Evolutionary conservation across 2,888 invertebrate species (phyloP).

Genomic region (Dryobota labecula): DNA sequence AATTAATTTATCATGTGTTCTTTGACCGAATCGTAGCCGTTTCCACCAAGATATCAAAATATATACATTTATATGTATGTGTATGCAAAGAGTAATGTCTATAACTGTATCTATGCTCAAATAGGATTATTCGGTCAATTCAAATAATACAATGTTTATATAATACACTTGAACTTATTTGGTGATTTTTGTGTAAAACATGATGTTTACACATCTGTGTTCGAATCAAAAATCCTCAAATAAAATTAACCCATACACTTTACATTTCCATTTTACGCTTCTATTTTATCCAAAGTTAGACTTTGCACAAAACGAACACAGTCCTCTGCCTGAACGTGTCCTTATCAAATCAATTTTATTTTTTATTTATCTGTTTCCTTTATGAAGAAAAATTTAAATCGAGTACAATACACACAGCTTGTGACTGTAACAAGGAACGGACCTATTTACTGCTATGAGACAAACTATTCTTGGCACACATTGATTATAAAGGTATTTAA

Average conservation of each 20-base stretch:
- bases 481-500: slow-evolving; percentile 20
- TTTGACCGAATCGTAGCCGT: slow-evolving; percentile 1
- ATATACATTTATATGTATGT: slow-evolving; percentile 2
- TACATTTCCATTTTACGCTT: not conserved
- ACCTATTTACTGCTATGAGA: slow-evolving; percentile 7
- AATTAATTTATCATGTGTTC: slow-evolving; percentile 25
- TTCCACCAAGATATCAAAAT: slow-evolving; percentile 3
- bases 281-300: slow-evolving; percentile 23
- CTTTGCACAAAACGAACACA: slow-evolving; percentile 55
- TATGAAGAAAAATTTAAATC: slow-evolving; percentile 52
- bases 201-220: not conserved
- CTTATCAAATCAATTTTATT: slow-evolving; percentile 51
- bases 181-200: slow-evolving; percentile 16
- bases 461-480: slow-evolving; percentile 59
- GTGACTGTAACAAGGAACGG: slow-evolving; percentile 38
- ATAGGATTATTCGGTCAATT: slow-evolving; percentile 2
- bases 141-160: slow-evolving; percentile 6
- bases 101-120: not conserved
- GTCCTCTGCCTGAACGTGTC: slow-evolving; percentile 70
- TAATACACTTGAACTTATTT: slow-evolving; percentile 4
- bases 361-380: slow-evolving; percentile 49
- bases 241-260: not conserved
- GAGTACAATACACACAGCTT: slow-evolving; percentile 68
- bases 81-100: not conserved
- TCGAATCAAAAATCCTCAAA: slow-evolving; percentile 19